A percentile compares a stretch with the other conserved stretches of the same genome.
These are phyloP conservation scores for Oryzaephilus surinamensis DNA, from an alignment of 1,140 invertebrate species.

Conservation along the genomic window DNA sequence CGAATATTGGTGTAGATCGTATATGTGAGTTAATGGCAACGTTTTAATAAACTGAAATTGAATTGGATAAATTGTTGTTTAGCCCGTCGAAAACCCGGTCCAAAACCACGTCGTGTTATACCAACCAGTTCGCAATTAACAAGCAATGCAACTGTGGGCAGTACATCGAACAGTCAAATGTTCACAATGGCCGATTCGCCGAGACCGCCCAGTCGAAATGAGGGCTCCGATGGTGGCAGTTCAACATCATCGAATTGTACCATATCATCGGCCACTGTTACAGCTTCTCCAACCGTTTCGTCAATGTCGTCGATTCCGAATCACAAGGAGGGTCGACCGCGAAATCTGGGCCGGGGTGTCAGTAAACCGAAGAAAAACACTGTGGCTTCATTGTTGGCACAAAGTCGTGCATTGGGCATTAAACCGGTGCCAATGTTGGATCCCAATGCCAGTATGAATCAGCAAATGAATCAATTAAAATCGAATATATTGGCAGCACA, in stretches of 20 bases:
- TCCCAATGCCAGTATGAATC: constrained; percentile 44
- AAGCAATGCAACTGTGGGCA: constrained; percentile 39
- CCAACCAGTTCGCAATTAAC: constrained; percentile 39
- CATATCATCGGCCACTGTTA: constrained; percentile 9
- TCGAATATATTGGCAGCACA: constrained; percentile 48
- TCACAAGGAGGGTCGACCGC: constrained; percentile 60
- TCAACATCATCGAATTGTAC: constrained; percentile 41
- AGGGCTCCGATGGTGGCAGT: constrained; percentile 45
- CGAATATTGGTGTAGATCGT: constrained; percentile 39
- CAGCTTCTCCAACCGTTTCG: constrained; percentile 14
- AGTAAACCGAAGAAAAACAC: constrained; percentile 87
- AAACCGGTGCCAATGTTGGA: constrained; percentile 48
- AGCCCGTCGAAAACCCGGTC: constrained; percentile 62
- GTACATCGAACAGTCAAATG: constrained; percentile 42
- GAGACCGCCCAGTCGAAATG: constrained; percentile 41
- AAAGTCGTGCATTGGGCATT: constrained; percentile 61
- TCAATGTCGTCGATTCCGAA: constrained; percentile 29
- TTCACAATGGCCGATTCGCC: constrained; percentile 47
- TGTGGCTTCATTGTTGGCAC: constrained; percentile 73
- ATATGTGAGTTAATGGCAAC: constrained; percentile 38
- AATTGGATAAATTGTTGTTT: constrained; percentile 13
- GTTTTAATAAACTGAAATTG: no score
- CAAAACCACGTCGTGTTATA: constrained; percentile 55
- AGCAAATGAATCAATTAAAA: constrained; percentile 48
- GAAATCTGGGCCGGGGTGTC: constrained; percentile 71